Percentiles rank a stretch among this genome's conserved stretches.
phyloP scores from a whole-genome alignment of 2,113 vertebrate genomes.

The Ptilonorhynchus violaceus region DNA sequence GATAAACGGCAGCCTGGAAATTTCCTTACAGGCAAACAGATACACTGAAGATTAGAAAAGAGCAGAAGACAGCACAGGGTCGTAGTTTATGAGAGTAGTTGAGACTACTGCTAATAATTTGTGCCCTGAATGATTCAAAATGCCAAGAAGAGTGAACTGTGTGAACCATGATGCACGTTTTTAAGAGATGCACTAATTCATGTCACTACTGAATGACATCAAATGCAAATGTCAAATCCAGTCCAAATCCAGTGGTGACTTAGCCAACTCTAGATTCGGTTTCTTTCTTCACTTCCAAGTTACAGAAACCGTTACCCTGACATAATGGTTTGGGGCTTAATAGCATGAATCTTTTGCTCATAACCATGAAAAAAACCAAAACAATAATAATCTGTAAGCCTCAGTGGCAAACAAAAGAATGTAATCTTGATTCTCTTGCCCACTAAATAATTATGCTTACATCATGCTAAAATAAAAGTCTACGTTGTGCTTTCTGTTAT shows the following conservation, averaged over 20 bases:
- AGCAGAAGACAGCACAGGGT: neutral
- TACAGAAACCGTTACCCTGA: neutral
- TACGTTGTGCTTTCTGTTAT: neutral
- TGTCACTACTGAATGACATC: neutral
- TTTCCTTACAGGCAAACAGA: neutral
- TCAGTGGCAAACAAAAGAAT: neutral
- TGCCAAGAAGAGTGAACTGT: neutral
- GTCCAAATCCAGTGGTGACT: neutral
- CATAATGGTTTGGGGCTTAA: neutral
- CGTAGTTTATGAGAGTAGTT: neutral
- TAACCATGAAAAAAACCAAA: neutral
- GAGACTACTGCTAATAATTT: neutral
- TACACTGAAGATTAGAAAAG: neutral
- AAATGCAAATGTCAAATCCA: neutral
- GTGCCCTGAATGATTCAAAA: neutral
- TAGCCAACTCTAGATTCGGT: neutral
- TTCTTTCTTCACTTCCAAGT: neutral
- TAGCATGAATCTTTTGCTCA: neutral
- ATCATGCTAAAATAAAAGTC: conserved; percentile 27
- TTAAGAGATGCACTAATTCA: neutral
- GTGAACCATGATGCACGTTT: neutral
- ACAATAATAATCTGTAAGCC: neutral
- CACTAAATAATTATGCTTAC: conserved; percentile 8
- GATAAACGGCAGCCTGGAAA: neutral
- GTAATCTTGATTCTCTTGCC: neutral